Evolutionary conservation across 2,113 vertebrate genomes (phyloP), one percentile per base, ranked within the genome.

Genomic region (Nannospalax galili): DNA sequence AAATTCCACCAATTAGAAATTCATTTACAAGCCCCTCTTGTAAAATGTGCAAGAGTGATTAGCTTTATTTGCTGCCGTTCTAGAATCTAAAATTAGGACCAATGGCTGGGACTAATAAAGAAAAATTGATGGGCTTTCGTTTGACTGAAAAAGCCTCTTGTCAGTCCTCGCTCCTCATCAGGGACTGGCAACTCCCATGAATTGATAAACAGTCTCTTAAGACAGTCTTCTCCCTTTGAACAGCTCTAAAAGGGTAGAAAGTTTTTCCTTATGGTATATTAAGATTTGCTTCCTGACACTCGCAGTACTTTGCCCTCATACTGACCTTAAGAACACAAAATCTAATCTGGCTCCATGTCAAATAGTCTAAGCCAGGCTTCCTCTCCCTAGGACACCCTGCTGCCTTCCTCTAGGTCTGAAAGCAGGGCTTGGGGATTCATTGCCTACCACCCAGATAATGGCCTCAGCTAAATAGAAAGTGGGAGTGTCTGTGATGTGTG

Each of bases 31-130:
- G 96, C 84, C 95, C 93, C 95, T 96, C 96, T 97, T 97, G 95
- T 96, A 97, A 97, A 97, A 97, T 97, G 92, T 96, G 93, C 94
- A 93, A 97, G 94, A 96, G 93, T 96, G 97, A 97, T 97, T 95
- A 97, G 95, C 95, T 96, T 96, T 97, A 97, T 97, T 96, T 97
- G 95, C 93, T 96, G 94, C 95, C 0, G 35, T 35, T 97, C 92
- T 95, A 96, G 93, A 94, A 96, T 96, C 97, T 97, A 97, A 97
- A 97, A 97, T 97, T 97, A 97, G 94, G 95, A 96, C 94, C 97
- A 90, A 90, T 97, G 75, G 93, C 94, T 97, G 67, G 89, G 87
- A 84, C 84, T 97, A 96, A 97, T 97, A 96, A 97, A 95, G 94
- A 96, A 95, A 97, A 97, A 95, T 37, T 95, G 94, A 97, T 96